phyloP scores from a whole-genome alignment of 2,113 vertebrate species.

The Spea multiplicata region DNA sequence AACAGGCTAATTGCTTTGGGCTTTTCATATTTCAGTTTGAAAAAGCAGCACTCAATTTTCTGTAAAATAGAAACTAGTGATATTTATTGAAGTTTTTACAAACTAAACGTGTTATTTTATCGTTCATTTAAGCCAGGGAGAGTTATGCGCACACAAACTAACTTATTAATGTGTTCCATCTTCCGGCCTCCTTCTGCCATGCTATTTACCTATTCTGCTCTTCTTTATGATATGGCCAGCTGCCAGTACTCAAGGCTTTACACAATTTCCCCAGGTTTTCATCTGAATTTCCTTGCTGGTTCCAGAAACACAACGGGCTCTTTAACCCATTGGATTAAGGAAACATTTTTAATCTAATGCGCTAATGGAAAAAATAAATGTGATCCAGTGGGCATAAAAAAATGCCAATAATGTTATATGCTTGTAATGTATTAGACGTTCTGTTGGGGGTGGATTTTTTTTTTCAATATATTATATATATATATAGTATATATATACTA shows the following conservation, averaged over 20 bases:
- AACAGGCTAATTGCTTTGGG: too few species aligned
- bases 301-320: slow-evolving; percentile 24
- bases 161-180: slow-evolving; percentile 6
- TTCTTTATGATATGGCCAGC: slow-evolving; percentile 7
- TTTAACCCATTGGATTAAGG: slow-evolving; percentile 22
- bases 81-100: background rate
- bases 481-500: too few species aligned
- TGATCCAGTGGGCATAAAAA: slow-evolving; percentile 1
- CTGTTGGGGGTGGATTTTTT: too few species aligned
- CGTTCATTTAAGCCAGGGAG: background rate
- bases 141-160: background rate
- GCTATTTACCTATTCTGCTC: background rate
- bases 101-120: background rate
- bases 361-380: background rate
- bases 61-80: background rate
- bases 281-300: slow-evolving; percentile 23
- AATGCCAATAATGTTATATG: background rate
- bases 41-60: background rate
- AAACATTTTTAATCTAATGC: background rate
- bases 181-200: background rate
- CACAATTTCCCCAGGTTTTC: background rate
- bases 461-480: too few species aligned
- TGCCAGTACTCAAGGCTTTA: slow-evolving; percentile 13
- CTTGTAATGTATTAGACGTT: too few species aligned
- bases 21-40: too few species aligned